Base-by-base conservation (phyloP, 2,888 invertebrate genomes). In the Clepsis dumicolana region DNA sequence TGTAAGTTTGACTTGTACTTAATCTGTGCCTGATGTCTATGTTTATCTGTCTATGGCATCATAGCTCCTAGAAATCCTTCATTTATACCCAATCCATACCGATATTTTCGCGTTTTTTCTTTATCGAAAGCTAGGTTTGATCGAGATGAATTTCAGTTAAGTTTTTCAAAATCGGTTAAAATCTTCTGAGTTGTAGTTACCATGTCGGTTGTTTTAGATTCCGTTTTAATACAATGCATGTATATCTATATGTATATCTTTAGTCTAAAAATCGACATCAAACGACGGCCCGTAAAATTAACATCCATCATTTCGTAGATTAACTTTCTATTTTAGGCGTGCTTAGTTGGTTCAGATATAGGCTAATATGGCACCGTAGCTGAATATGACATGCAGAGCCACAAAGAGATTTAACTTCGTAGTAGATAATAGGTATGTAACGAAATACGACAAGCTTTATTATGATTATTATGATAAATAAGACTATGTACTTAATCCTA, bases 261-360 rank as follows among this genome's bases (percentile, higher is more conserved):
- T 10, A 44, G 41, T 44, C n/a, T 27, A 53, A 63, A 50, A 62
- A 16, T 53, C 5, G 3, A 60, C 60, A 41, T 67, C 48, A 56
- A 62, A 48, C 56, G 66, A 27, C 27, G 4, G 35, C 12, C 62
- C 66, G 66, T 60, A 50, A 67, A 67, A 50, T 56, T 50, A 67
- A 67, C 56, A 67, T 53, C 44, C 53, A 54, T 61, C 66, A 66
- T 44, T 41, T 62, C 12, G 56, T 56, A 63, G 57, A 67, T 67
- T 62, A 67, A 67, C 16, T 35, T 62, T 57, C 56, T 67, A 57
- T 67, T 67, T 67, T 56, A 29, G 29, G 56, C 54, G 14, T 24
- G 50, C 50, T 29, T 62, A 24, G 29, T 57, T 50, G 21, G 27
- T 38, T 44, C 24, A 56, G 41, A 67, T 50, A 50, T 62, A 62